These are phyloP conservation scores for Tortricodes alternella DNA, from an alignment of 2,888 invertebrate genomes.

Conservation along the genomic window DNA sequence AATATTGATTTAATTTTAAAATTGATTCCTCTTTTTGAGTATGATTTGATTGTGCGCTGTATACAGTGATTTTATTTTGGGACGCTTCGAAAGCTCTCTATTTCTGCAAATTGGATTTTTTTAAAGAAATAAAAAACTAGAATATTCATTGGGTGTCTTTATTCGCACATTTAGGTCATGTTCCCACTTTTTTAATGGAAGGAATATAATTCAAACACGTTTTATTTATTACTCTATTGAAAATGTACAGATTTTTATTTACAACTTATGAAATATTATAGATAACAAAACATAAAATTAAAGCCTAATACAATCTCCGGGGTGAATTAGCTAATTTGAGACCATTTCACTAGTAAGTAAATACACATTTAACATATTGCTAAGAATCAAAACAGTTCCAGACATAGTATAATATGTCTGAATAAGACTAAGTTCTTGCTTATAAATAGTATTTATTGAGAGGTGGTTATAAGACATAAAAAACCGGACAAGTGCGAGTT, in stretches of 20 bases:
- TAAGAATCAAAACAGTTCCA: too few relatives aligned
- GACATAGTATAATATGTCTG: not conserved
- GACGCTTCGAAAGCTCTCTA: slow-evolving; percentile 42
- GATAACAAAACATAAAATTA: slow-evolving; percentile 16
- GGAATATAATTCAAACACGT: not conserved
- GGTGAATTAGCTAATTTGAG: not conserved
- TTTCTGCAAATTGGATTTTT: slow-evolving; percentile 21
- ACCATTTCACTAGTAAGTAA: not conserved
- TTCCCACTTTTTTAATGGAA: not conserved
- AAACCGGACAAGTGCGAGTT: too few relatives aligned
- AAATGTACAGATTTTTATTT: slow-evolving; percentile 37
- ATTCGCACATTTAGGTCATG: too few relatives aligned
- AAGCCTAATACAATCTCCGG: slow-evolving; percentile 8
- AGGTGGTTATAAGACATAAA: too few relatives aligned
- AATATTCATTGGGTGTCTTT: too few relatives aligned
- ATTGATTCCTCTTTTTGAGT: not conserved
- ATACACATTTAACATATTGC: not conserved
- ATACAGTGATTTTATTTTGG: slow-evolving; percentile 23
- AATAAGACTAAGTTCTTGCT: not conserved
- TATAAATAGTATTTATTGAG: too few relatives aligned
- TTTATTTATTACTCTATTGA: slow-evolving; percentile 31
- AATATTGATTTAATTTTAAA: not conserved
- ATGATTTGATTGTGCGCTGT: slow-evolving; percentile 2
- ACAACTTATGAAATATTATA: slow-evolving; percentile 33
- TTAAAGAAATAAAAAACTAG: slow-evolving; percentile 26